Evolutionary conservation across 2,888 invertebrate species (phyloP).

Genomic region (Trichogramma dendrolimi): DNA sequence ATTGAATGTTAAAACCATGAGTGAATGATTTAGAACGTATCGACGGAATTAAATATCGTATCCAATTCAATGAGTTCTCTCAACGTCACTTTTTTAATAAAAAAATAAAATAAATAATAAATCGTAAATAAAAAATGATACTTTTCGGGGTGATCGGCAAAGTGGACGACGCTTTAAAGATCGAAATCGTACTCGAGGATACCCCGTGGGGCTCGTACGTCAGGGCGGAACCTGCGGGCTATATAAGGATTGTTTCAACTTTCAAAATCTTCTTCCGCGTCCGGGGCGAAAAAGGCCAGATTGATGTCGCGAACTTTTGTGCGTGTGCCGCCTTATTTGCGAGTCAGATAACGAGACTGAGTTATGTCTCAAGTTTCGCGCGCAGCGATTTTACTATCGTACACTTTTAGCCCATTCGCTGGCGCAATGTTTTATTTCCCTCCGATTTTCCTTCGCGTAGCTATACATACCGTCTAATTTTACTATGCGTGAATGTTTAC

Average conservation of each 20-base stretch:
- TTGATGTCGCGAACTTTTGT: slow-evolving; percentile 53
- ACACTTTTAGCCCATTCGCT: slow-evolving; percentile 12
- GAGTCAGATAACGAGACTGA: slow-evolving; percentile 53
- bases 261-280: slow-evolving; percentile 44
- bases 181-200: slow-evolving; percentile 21
- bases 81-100: too few relatives aligned
- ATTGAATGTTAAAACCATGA: too few relatives aligned
- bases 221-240: slow-evolving; percentile 32
- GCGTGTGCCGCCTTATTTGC: slow-evolving; percentile 49
- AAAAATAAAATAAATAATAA: too few relatives aligned
- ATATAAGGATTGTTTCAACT: slow-evolving; percentile 47
- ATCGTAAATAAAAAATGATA: too few relatives aligned
- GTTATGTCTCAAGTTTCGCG: slow-evolving; percentile 50
- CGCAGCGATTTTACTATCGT: slow-evolving; percentile 34
- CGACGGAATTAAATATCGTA: too few relatives aligned
- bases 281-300: slow-evolving; percentile 42
- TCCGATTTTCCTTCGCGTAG: too few relatives aligned
- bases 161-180: too few relatives aligned
- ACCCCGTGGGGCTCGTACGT: slow-evolving; percentile 50
- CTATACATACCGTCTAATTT: too few relatives aligned
- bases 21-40: too few relatives aligned
- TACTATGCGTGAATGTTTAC: too few relatives aligned
- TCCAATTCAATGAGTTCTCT: too few relatives aligned
- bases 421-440: slow-evolving; percentile 42
- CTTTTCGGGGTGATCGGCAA: too few relatives aligned